A percentile compares a stretch with the other conserved stretches of the same genome.
Evolutionary conservation across 2,113 vertebrate species (phyloP).

Genomic region (Lathamus discolor): DNA sequence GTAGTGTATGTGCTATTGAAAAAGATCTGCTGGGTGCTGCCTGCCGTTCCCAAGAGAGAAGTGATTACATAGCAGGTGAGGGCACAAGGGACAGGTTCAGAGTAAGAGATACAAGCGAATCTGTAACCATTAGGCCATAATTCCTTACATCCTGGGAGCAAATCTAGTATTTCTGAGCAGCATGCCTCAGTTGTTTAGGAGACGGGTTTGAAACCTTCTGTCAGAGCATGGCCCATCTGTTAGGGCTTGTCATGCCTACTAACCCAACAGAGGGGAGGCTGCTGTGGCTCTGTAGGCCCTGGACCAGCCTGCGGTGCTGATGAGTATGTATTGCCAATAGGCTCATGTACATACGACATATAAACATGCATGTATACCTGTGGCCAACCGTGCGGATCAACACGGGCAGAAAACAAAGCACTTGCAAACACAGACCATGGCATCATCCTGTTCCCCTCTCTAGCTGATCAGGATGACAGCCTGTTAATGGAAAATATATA

Average conservation of each 20-base stretch:
- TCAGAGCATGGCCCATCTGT: constrained; percentile 16
- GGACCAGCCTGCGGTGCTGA: neutral
- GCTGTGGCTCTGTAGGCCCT: neutral
- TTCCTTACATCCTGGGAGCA: constrained; percentile 19
- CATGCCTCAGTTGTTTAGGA: constrained; percentile 31
- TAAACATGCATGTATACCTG: neutral
- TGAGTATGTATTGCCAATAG: neutral
- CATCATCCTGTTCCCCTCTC: neutral
- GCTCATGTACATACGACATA: neutral
- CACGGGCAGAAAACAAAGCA: neutral
- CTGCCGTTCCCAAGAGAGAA: neutral
- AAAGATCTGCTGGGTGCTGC: neutral
- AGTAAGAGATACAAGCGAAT: neutral
- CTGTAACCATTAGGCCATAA: neutral
- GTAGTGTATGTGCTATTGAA: neutral
- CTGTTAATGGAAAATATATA: neutral
- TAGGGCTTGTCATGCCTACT: neutral
- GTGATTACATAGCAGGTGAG: neutral
- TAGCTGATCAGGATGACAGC: neutral
- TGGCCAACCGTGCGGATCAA: neutral
- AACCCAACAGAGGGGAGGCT: neutral
- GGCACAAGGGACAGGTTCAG: neutral
- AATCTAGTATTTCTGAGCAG: neutral
- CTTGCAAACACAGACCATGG: neutral
- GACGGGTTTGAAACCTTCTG: neutral